Percentiles rank a stretch among this genome's conserved stretches.
These are phyloP conservation scores for Pomatorhinus ruficollis DNA, from an alignment of 2,113 vertebrate species.

Conservation along the genomic window DNA sequence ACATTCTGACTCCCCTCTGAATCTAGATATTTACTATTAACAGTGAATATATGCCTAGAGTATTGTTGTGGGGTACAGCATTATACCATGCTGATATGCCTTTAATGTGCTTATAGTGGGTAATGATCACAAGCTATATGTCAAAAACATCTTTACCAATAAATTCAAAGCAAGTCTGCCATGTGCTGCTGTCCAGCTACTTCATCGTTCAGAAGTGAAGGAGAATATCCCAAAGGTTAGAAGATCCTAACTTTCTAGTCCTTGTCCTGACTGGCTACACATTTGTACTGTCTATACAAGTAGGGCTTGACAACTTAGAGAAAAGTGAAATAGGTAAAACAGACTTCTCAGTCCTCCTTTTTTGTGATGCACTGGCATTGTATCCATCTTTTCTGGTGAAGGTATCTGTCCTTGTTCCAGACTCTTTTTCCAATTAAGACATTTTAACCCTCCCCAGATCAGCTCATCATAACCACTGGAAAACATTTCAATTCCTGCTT, in stretches of 20 bases:
- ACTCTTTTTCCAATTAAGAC: neutral
- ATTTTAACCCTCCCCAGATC: neutral
- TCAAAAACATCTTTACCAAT: neutral
- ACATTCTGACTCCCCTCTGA: neutral
- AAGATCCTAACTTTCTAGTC: neutral
- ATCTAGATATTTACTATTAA: neutral
- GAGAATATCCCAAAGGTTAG: neutral
- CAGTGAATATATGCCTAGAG: neutral
- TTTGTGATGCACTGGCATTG: neutral
- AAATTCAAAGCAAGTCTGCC: neutral
- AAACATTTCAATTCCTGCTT: neutral
- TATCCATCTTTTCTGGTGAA: neutral
- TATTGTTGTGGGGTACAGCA: constrained; percentile 4
- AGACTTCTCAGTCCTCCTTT: neutral
- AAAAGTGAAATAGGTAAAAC: neutral
- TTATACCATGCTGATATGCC: neutral
- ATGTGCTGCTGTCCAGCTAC: neutral
- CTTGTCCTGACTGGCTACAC: neutral
- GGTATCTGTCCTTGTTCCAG: neutral
- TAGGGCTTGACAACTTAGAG: neutral
- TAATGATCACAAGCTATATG: neutral
- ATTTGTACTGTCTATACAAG: neutral
- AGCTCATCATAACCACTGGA: neutral
- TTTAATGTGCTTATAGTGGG: neutral
- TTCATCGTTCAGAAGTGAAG: neutral